Evolutionary conservation across 1,140 invertebrate species (phyloP).

Genomic region (Aphaenogaster ashmeadi): DNA sequence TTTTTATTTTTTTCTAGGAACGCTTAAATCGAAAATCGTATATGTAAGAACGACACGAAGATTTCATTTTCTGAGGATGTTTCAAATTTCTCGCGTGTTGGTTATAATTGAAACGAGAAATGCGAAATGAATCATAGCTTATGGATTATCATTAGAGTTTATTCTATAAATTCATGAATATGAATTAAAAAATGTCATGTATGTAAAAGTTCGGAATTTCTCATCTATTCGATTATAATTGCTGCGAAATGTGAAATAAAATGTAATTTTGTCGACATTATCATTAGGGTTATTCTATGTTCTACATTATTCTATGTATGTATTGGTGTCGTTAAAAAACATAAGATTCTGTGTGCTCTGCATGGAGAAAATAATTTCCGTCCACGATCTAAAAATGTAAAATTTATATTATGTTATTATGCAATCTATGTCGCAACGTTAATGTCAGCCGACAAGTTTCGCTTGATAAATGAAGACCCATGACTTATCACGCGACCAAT

Average conservation of each 20-base stretch:
- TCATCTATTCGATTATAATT: background rate
- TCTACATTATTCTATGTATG: background rate
- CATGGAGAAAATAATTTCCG: background rate
- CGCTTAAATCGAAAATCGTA: background rate
- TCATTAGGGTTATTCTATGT: background rate
- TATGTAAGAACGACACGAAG: background rate
- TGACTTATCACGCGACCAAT: constrained; percentile 49
- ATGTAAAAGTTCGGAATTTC: background rate
- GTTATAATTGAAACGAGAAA: background rate
- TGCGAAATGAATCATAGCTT: background rate
- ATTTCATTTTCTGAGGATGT: background rate
- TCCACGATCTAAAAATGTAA: background rate
- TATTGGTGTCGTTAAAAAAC: background rate
- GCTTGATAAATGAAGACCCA: constrained; percentile 36
- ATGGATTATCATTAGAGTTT: background rate
- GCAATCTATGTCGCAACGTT: constrained; percentile 38
- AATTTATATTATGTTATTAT: background rate
- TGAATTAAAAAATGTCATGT: background rate
- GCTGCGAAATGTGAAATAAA: background rate
- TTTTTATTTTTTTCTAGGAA: background rate
- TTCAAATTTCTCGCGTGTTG: background rate
- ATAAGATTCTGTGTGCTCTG: background rate
- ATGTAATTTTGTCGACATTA: background rate
- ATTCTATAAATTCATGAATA: background rate
- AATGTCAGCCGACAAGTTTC: background rate